phyloP scores from a whole-genome alignment of 2,113 vertebrate genomes.

The Poeciliopsis prolifica region DNA sequence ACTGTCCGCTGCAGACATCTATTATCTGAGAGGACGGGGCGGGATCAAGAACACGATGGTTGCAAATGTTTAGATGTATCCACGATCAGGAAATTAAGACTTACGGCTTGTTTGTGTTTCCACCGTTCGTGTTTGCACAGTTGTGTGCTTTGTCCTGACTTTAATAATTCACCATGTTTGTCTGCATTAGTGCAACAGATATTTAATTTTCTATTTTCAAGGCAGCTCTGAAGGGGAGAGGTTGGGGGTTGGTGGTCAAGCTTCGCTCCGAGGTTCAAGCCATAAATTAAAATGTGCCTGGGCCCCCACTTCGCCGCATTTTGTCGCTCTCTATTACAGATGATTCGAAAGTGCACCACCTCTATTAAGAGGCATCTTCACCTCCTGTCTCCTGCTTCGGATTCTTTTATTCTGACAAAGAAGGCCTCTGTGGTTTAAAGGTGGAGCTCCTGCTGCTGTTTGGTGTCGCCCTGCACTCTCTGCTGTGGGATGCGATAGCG shows the following conservation, averaged over 20 bases:
- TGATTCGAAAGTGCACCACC: constrained; percentile 56
- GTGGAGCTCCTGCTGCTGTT: constrained; percentile 33
- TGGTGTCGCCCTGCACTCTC: constrained; percentile 34
- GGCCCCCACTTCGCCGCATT: constrained; percentile 21
- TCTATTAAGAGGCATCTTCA: constrained; percentile 48
- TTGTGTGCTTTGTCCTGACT: constrained; percentile 52
- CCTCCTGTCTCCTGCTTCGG: constrained; percentile 15
- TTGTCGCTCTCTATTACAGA: constrained; percentile 53
- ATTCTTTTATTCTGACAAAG: constrained; percentile 39
- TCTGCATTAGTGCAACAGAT: constrained; percentile 58
- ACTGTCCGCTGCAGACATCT: constrained; percentile 36
- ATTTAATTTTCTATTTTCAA: constrained; percentile 65
- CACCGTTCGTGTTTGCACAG: constrained; percentile 62
- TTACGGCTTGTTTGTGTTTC: constrained; percentile 67
- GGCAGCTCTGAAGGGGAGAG: constrained; percentile 7
- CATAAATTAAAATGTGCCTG: constrained; percentile 49
- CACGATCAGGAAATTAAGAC: constrained; percentile 74
- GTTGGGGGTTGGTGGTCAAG: constrained; percentile 34
- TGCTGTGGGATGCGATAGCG: constrained; percentile 64
- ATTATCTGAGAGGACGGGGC: constrained; percentile 12
- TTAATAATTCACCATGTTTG: constrained; percentile 71
- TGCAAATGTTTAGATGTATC: constrained; percentile 49
- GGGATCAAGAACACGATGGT: constrained; percentile 3
- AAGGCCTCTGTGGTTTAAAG: constrained; percentile 40
- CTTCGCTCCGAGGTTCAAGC: constrained; percentile 46